Base-by-base conservation (phyloP, 2,888 invertebrate species). In the Lacanobia oleracea region DNA sequence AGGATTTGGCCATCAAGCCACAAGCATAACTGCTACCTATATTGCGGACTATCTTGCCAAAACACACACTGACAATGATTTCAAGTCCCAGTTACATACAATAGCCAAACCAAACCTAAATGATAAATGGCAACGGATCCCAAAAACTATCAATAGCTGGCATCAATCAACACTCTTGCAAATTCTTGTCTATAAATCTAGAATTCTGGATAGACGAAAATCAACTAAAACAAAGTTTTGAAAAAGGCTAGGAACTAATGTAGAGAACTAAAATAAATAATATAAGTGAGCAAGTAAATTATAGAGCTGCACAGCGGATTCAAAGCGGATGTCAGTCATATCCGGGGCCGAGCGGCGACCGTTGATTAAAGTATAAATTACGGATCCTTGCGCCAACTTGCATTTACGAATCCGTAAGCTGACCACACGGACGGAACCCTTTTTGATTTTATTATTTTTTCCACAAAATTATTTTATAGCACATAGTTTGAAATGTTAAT, bases 351-450 rank as follows among this genome's bases (percentile, higher is more conserved):
- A 75, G 76, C 79, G 84, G 74, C 80, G 84, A 81, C 78, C 85
- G 86, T 90, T 91, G 90, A 93, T 92, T 93, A 91, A 91, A 91
- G 88, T 91, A 92, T 91, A 90, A 91, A 92, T 91, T 91, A 91
- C 86, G 64, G 68, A 80, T 74, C 75, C 68, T 56, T 67, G 51
- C 57, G 27, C 27, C 60, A 62, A 72, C 74, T 65, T 71, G 59
- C 67, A 74, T 63, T 56, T 45, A 69, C 45, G 23, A 23, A 10
- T 64, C n/a, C 4, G 27, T 64, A 51, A 14, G 8, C 12, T 50
- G 21, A 21, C 12, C 21, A n/a, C 59, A 51, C 27, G 18, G 33
- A 51, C 27, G 21, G 33, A 18, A 6, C 51, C n/a, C 4, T 1
- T 43, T 16, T 54, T 23, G 12, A 14, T 45, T 45, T 57, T n/a